phyloP scores from a whole-genome alignment of 2,797 vertebrate genomes.

The Muraenolepis orangiensis region DNA sequence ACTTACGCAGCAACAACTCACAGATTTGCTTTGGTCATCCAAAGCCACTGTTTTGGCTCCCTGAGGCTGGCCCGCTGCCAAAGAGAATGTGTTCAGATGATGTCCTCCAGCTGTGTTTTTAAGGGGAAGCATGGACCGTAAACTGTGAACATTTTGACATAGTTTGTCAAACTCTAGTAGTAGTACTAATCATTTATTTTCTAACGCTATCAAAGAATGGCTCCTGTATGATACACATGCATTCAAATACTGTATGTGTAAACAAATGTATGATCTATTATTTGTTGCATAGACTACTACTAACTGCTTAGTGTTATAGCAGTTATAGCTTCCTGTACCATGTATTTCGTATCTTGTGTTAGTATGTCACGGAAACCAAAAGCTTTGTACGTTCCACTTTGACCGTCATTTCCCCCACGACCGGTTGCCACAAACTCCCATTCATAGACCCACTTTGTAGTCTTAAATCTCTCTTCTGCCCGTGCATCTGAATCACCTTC shows the following conservation, averaged over 20 bases:
- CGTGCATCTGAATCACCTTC: constrained; percentile 16
- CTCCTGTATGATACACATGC: background rate
- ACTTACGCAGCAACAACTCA: background rate
- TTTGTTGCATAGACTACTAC: background rate
- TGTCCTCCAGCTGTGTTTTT: background rate
- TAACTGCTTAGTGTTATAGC: background rate
- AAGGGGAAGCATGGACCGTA: background rate
- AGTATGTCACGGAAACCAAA: too few species aligned
- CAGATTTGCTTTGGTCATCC: background rate
- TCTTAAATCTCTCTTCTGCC: background rate
- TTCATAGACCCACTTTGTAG: background rate
- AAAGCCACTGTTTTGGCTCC: background rate
- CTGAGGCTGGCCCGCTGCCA: background rate
- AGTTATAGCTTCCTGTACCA: background rate
- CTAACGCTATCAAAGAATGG: background rate
- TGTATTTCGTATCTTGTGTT: too few species aligned
- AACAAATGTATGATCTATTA: background rate
- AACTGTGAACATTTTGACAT: background rate
- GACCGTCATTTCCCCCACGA: background rate
- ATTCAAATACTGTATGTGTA: background rate
- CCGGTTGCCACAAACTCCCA: background rate
- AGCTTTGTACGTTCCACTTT: too few species aligned
- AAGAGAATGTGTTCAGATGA: background rate
- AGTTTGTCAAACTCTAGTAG: background rate
- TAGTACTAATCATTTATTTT: background rate